Conservation (phyloP, 2,888 invertebrate species). For the Zelleria hepariella region DNA sequence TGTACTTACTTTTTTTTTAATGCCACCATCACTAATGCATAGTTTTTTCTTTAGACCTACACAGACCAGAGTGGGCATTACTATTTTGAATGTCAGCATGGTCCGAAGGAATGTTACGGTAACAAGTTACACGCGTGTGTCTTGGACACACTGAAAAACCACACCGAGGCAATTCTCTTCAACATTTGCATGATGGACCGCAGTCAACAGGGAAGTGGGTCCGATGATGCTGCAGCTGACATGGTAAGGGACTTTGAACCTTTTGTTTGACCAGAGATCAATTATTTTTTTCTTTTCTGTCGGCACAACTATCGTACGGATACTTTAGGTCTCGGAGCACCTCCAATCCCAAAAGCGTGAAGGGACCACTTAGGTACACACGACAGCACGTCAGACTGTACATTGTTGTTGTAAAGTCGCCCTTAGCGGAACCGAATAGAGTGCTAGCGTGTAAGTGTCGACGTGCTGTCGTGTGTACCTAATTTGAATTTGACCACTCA, state of each 20-base stretch:
- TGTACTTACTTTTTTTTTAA: background rate
- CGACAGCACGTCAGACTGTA: no score
- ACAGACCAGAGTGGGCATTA: background rate
- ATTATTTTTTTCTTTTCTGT: no score
- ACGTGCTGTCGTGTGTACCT: no score
- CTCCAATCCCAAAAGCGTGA: no score
- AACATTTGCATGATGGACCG: slow-evolving; percentile 78
- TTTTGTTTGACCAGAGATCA: background rate
- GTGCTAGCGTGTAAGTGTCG: no score
- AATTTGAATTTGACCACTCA: no score
- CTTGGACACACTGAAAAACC: slow-evolving; percentile 64
- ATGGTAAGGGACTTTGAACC: slow-evolving; percentile 19
- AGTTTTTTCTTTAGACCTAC: background rate
- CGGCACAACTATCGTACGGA: no score
- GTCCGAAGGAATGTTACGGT: slow-evolving; percentile 77
- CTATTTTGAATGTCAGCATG: slow-evolving; percentile 82
- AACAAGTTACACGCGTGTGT: slow-evolving; percentile 85
- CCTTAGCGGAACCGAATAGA: no score
- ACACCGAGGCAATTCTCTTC: slow-evolving; percentile 67
- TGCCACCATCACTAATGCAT: background rate
- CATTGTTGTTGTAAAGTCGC: no score
- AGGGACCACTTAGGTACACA: no score
- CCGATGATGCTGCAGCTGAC: slow-evolving; percentile 31
- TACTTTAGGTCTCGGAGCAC: no score
- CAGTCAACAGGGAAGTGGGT: slow-evolving; percentile 19